phyloP scores from a whole-genome alignment of 2,888 invertebrate genomes.

The Drosophila dives region DNA sequence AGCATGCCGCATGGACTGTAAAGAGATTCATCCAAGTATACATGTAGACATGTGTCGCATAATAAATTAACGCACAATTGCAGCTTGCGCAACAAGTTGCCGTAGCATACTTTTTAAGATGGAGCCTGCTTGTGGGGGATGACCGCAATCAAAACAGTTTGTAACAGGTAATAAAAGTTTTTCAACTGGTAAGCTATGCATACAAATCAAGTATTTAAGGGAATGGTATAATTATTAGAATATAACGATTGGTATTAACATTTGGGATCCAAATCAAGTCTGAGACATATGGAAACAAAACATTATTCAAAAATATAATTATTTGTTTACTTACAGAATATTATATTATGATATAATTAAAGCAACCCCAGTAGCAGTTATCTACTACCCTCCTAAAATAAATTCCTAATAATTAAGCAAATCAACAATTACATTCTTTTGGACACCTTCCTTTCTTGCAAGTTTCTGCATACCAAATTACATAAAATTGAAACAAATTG shows the following conservation, averaged over 20 bases:
- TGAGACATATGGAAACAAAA: not conserved
- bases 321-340: not conserved
- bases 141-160: conserved; percentile 52
- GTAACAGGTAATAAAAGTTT: conserved; percentile 64
- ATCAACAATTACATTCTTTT: not conserved
- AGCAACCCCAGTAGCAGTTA: not conserved
- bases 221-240: not conserved
- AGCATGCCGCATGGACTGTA: conserved; percentile 49
- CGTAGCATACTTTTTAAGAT: conserved; percentile 49
- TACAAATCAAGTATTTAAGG: conserved; percentile 39
- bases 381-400: not conserved
- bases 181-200: conserved; percentile 50
- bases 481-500: no score
- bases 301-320: not conserved
- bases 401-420: not conserved
- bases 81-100: conserved; percentile 78
- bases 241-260: not conserved
- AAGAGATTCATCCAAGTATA: conserved; percentile 55
- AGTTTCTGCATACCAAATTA: no score
- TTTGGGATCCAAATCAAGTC: not conserved
- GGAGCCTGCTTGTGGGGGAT: conserved; percentile 6
- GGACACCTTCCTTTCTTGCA: not conserved
- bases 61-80: conserved; percentile 74
- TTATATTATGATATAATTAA: not conserved
- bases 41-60: conserved; percentile 66